phyloP scores from a whole-genome alignment of 2,113 vertebrate genomes.

The Pardalotus punctatus region DNA sequence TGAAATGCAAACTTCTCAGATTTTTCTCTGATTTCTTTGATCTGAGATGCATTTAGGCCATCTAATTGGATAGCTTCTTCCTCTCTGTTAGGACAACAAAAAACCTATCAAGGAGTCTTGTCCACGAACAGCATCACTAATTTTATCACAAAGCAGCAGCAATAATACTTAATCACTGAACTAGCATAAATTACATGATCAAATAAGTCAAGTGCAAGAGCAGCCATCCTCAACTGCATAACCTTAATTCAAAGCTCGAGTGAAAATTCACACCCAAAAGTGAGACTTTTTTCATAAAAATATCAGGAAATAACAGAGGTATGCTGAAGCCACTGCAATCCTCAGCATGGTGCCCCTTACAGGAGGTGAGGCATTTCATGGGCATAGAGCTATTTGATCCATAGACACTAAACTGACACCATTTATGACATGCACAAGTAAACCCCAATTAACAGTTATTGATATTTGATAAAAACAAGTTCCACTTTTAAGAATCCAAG shows the following conservation, averaged over 20 bases:
- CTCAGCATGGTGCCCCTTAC: not conserved
- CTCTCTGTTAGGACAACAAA: conserved; percentile 76
- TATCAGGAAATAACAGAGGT: not conserved
- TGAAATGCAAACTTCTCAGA: conserved; percentile 96
- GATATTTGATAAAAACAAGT: rapidly evolving
- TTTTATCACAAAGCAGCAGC: not conserved
- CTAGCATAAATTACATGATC: rapidly evolving
- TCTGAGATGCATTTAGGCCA: conserved; percentile 94
- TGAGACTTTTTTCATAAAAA: not conserved
- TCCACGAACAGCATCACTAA: not conserved
- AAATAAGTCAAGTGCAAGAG: not conserved
- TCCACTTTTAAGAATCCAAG: not conserved
- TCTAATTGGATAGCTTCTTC: conserved; percentile 97
- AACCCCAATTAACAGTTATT: rapidly evolving
- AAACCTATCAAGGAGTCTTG: not conserved
- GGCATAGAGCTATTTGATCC: not conserved
- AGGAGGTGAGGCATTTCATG: rapidly evolving
- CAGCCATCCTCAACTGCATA: not conserved
- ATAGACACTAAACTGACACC: not conserved
- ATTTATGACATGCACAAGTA: rapidly evolving
- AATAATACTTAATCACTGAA: not conserved
- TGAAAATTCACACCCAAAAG: not conserved
- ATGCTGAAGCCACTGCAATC: not conserved
- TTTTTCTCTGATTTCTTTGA: conserved; percentile 96
- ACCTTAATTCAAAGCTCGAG: not conserved